Base-by-base conservation (phyloP, 2,113 vertebrate species). In the Hyperopisus bebe region DNA sequence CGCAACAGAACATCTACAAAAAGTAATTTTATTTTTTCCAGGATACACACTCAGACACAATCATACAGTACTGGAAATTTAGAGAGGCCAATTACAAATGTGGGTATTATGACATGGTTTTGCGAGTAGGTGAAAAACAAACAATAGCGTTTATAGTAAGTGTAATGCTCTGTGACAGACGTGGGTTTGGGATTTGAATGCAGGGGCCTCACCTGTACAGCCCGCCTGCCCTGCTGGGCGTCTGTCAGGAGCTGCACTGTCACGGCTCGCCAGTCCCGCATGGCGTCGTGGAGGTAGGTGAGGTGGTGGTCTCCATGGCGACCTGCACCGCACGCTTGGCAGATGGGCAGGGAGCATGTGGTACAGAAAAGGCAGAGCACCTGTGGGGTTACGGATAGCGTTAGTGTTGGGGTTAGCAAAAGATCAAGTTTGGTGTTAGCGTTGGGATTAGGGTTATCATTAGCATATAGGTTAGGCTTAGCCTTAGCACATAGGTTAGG, bases 351-450 rank as follows among this genome's bases (percentile, higher is more conserved):
- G 21, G 96, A 97, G 91, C 96, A 97, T 0, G 96, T 96, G 93
- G 97, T 96, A 91, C 97, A 97, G 92, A 97, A 97, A 62, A 97
- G 95, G 91, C 97, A 96, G 90, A 96, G 93, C 89, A 97, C 96
- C 97, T 97, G 70, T 1, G 55, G 24, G 39, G 47, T 70, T 31
- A 31, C 2, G 3, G 62, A 11, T 70, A 31, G n/a, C n/a, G 10
- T 70, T 70, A 70, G 62, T 1, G n/a, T 31, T 66, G 44, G 24
- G 17, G 21, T 31, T 24, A 35, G 62, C 55, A 83, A 48, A 46
- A 82, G 58, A 10, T 66, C 35, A 44, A 24, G 5, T 24, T 88
- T 44, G 39, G 24, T 35, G 42, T 21, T 10, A 55, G 35, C 9
- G 17, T 8, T n/a, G 46, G 10, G 50, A 2, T 51, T 62, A 31